Evolutionary conservation across 2,113 vertebrate genomes (phyloP).

Genomic region (Choloepus hoffmanni): DNA sequence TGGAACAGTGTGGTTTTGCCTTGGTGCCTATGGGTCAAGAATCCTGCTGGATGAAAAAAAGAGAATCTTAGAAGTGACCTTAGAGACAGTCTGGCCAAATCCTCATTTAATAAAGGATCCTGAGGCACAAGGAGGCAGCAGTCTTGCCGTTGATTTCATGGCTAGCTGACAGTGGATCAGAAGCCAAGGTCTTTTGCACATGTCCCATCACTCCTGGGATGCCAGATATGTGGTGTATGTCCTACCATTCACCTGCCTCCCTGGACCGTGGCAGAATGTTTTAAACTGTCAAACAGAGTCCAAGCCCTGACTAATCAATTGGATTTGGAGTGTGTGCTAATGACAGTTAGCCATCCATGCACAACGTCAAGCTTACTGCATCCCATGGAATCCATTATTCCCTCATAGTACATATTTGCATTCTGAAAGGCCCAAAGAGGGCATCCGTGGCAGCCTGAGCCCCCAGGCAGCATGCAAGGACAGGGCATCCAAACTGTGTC

Average conservation of each 20-base stretch:
- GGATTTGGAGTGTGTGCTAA: background rate
- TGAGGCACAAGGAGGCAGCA: background rate
- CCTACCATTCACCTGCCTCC: background rate
- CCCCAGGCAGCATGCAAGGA: background rate
- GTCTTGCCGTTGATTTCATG: background rate
- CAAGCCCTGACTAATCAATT: background rate
- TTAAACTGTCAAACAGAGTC: background rate
- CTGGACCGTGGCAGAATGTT: background rate
- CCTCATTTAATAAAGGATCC: background rate
- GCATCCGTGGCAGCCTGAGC: background rate
- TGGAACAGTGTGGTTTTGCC: background rate
- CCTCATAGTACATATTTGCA: background rate
- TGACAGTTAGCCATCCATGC: background rate
- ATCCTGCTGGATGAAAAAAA: background rate
- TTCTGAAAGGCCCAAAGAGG: background rate
- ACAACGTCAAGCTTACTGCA: no score
- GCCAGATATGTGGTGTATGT: background rate
- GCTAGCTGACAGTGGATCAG: background rate
- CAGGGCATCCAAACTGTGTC: background rate
- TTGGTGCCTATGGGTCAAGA: background rate
- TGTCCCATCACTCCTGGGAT: background rate
- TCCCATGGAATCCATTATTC: background rate
- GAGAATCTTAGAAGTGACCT: background rate
- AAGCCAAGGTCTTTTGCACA: background rate
- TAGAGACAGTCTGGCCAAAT: background rate